Evolutionary conservation across 2,888 invertebrate species (phyloP).

Genomic region (Patella depressa): DNA sequence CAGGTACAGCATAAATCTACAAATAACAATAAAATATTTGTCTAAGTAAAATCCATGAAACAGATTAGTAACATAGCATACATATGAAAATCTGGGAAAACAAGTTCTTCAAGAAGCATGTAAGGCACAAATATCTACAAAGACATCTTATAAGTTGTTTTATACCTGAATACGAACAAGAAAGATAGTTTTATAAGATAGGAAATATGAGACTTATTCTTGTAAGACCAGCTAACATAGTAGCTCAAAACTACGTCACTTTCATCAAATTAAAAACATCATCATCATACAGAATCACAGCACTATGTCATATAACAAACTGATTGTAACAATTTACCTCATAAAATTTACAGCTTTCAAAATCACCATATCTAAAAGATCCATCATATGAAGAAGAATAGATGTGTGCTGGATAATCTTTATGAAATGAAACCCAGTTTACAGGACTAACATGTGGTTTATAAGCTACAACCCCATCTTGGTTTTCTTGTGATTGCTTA

Average conservation of each 20-base stretch:
- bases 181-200: too few species aligned
- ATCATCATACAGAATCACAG: neutral
- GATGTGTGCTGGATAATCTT: constrained; percentile 50
- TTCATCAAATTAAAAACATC: too few species aligned
- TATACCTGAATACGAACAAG: too few species aligned
- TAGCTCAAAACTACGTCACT: too few species aligned
- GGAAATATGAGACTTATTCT: too few species aligned
- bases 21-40: constrained; percentile 19
- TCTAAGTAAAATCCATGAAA: neutral
- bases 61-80: neutral
- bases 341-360: constrained; percentile 66
- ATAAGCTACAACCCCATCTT: constrained; percentile 60
- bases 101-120: neutral
- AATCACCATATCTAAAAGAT: constrained; percentile 68
- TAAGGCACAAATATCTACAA: too few species aligned
- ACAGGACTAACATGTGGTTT: constrained; percentile 66
- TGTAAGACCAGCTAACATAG: too few species aligned
- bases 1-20: constrained; percentile 65
- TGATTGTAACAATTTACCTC: constrained; percentile 53
- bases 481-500: constrained; percentile 11
- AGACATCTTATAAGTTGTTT: too few species aligned
- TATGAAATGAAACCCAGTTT: constrained; percentile 66
- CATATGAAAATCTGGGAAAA: neutral
- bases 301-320: neutral
- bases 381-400: constrained; percentile 71